phyloP scores from a whole-genome alignment of 2,888 invertebrate genomes.

The Troglohyphantes excavatus region DNA sequence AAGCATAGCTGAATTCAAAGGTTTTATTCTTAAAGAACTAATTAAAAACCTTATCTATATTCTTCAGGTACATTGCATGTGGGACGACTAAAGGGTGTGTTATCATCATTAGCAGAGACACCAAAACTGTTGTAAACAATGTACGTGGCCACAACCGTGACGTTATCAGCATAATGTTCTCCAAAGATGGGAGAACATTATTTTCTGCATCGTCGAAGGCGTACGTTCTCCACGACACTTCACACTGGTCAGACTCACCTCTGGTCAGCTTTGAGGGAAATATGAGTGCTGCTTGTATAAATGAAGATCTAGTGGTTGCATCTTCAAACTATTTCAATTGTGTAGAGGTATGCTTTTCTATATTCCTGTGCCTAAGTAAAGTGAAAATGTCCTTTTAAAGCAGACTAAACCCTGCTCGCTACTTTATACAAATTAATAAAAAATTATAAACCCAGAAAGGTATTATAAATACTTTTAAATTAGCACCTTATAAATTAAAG shows the following conservation, averaged over 20 bases:
- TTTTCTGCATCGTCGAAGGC: constrained; percentile 86
- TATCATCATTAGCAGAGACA: constrained; percentile 64
- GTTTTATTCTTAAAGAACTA: no score
- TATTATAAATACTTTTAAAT: no score
- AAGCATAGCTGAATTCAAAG: no score
- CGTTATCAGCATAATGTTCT: constrained; percentile 54
- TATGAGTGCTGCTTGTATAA: constrained; percentile 38
- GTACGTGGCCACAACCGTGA: constrained; percentile 68
- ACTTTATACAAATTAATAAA: no score
- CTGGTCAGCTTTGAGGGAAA: constrained; percentile 62
- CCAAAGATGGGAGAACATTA: constrained; percentile 84
- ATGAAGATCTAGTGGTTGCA: constrained; percentile 23
- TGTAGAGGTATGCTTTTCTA: constrained; percentile 49
- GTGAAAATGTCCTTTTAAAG: no score
- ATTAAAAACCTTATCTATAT: constrained; percentile 27
- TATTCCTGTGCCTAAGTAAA: no score
- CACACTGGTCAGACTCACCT: constrained; percentile 47
- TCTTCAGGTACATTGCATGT: constrained; percentile 71
- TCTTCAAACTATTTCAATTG: constrained; percentile 49
- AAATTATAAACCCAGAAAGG: no score
- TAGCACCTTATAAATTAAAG: no score
- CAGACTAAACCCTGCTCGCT: no score
- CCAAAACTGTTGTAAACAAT: constrained; percentile 47
- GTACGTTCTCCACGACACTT: constrained; percentile 84
- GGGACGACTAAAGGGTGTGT: constrained; percentile 75